Conservation (phyloP, 2,113 vertebrate genomes). For the Indicator maculatus region DNA sequence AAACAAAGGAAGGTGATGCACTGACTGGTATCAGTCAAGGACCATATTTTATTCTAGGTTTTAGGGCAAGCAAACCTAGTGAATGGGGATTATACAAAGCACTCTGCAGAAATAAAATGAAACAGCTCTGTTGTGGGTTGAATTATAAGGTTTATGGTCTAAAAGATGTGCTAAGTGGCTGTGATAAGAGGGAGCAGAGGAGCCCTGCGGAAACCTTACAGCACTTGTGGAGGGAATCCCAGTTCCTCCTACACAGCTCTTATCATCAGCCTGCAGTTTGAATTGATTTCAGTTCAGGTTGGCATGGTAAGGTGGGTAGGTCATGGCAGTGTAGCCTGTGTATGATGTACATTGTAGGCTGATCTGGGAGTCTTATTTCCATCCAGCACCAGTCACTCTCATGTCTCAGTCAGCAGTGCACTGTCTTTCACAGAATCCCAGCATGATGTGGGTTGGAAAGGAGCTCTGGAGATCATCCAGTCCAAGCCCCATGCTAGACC, state of each 20-base stretch:
- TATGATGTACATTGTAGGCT: too few relatives aligned
- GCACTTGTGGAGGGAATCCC: neutral
- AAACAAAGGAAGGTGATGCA: neutral
- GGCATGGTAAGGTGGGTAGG: neutral
- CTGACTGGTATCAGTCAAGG: fast-evolving
- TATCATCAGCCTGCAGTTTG: neutral
- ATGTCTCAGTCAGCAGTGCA: fast-evolving
- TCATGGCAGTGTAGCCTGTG: fast-evolving
- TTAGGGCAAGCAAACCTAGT: neutral
- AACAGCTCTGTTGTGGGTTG: fast-evolving
- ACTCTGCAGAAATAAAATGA: neutral
- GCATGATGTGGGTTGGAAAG: too few relatives aligned
- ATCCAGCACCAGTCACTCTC: fast-evolving
- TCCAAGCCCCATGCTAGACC: too few relatives aligned
- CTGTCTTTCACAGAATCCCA: neutral
- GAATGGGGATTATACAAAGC: neutral
- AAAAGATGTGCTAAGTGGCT: neutral
- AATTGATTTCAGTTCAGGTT: neutral
- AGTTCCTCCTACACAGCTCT: neutral
- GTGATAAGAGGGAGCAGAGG: neutral
- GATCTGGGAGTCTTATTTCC: neutral
- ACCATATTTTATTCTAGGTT: neutral
- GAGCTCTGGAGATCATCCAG: too few relatives aligned
- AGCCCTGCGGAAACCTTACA: neutral
- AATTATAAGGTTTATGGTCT: neutral